phyloP scores from a whole-genome alignment of 2,888 invertebrate genomes.

The Tethea ocularis region DNA sequence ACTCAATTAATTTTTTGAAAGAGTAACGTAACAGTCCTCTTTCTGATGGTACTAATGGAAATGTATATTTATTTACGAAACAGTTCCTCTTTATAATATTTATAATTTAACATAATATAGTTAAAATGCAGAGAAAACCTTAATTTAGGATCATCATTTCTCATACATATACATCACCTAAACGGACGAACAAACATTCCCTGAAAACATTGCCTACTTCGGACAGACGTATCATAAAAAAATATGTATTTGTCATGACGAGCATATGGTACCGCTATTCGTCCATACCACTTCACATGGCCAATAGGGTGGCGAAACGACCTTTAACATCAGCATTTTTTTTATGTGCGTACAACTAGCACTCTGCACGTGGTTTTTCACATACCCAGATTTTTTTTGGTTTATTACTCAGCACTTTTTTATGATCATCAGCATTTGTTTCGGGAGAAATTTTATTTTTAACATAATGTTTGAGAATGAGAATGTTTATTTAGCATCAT shows the following conservation, averaged over 20 bases:
- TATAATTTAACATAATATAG: too few relatives aligned
- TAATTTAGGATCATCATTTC: too few relatives aligned
- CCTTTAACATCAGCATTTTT: slow-evolving; percentile 27
- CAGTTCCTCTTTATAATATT: too few relatives aligned
- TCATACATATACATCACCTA: too few relatives aligned
- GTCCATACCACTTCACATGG: slow-evolving; percentile 21
- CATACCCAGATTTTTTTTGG: slow-evolving; percentile 10
- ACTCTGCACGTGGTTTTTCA: slow-evolving; percentile 11
- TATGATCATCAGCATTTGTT: not conserved
- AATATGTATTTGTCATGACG: slow-evolving; percentile 10
- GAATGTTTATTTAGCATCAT: too few relatives aligned
- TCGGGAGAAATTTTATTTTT: not conserved
- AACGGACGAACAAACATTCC: too few relatives aligned
- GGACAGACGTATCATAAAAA: slow-evolving; percentile 15
- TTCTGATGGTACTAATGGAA: too few relatives aligned
- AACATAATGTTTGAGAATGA: not conserved
- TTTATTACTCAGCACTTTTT: slow-evolving; percentile 10
- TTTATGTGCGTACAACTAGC: slow-evolving; percentile 21
- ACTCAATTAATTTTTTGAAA: too few relatives aligned
- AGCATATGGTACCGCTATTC: not conserved
- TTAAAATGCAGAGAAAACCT: too few relatives aligned
- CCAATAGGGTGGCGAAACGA: slow-evolving; percentile 18
- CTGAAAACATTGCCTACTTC: too few relatives aligned
- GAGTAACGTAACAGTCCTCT: too few relatives aligned
- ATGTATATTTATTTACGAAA: too few relatives aligned